Evolutionary conservation across 2,113 vertebrate genomes (phyloP).

Genomic region (Oryzias celebensis): DNA sequence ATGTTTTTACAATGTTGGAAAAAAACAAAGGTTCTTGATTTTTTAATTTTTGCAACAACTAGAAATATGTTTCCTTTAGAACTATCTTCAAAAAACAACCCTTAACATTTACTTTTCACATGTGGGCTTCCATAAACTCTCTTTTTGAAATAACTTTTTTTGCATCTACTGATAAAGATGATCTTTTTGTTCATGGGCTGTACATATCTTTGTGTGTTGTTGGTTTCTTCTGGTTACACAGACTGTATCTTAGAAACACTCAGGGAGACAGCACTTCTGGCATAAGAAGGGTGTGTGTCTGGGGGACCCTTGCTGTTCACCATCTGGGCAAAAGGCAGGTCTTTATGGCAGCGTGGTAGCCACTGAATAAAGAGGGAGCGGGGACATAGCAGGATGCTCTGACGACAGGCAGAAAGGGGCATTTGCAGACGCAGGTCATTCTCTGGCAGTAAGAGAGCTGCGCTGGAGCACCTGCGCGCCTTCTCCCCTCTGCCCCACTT

Average conservation of each 20-base stretch:
- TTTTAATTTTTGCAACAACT: no score
- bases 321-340: conserved; percentile 78
- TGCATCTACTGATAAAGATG: no score
- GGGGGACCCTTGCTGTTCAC: conserved; percentile 66
- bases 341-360: conserved; percentile 61
- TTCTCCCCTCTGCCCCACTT: conserved; percentile 68
- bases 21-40: no score
- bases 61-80: no score
- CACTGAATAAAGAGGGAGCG: conserved; percentile 62
- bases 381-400: conserved; percentile 58
- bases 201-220: conserved; percentile 31
- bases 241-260: conserved; percentile 58
- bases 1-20: no score
- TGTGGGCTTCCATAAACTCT: no score
- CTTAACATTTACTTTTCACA: no score
- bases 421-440: conserved; percentile 71
- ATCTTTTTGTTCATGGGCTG: conserved; percentile 6
- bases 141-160: no score
- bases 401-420: conserved; percentile 69
- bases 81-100: no score
- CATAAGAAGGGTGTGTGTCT: conserved; percentile 40
- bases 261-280: conserved; percentile 63
- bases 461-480: conserved; percentile 73
- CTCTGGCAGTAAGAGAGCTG: conserved; percentile 59
- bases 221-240: conserved; percentile 37